Percentiles rank a stretch among this genome's conserved stretches.
These are phyloP conservation scores for Lates calcarifer DNA, from an alignment of 2,113 vertebrate genomes.

Conservation along the genomic window DNA sequence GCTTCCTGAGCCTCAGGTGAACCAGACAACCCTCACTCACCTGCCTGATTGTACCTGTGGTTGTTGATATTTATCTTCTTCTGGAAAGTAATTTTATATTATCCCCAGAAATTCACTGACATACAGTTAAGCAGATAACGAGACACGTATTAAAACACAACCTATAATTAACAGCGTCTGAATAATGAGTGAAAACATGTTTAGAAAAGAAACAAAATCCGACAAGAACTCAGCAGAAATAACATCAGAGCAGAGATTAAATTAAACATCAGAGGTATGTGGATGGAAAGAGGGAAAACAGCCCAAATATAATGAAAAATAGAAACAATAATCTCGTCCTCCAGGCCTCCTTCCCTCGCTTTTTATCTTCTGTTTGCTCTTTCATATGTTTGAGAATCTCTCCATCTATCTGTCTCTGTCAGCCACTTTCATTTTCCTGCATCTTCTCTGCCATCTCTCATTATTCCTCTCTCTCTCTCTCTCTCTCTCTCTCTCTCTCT, in stretches of 20 bases:
- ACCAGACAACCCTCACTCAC: no score
- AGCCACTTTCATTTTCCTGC: slow-evolving; percentile 64
- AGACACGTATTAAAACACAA: background rate
- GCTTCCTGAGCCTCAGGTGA: no score
- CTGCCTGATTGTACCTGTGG: no score
- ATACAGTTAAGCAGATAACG: background rate
- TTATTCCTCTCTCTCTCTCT: slow-evolving; percentile 48
- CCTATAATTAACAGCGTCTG: background rate
- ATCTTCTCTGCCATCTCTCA: slow-evolving; percentile 65
- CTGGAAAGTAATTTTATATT: no score
- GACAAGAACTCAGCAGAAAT: background rate
- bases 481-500: slow-evolving; percentile 45
- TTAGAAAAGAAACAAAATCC: background rate
- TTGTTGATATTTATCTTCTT: no score
- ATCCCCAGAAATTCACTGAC: no score
- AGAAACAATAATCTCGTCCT: slow-evolving; percentile 35
- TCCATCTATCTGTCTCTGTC: slow-evolving; percentile 66
- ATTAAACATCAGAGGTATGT: background rate
- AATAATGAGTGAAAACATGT: background rate
- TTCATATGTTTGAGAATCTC: slow-evolving; percentile 53
- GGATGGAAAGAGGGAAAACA: slow-evolving; percentile 26
- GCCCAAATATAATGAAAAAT: slow-evolving; percentile 29
- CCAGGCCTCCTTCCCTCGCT: background rate
- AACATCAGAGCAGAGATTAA: background rate
- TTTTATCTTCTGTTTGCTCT: slow-evolving; percentile 64